These are phyloP conservation scores for Raja brachyura DNA, from an alignment of 2,113 vertebrate genomes.

Conservation along the genomic window DNA sequence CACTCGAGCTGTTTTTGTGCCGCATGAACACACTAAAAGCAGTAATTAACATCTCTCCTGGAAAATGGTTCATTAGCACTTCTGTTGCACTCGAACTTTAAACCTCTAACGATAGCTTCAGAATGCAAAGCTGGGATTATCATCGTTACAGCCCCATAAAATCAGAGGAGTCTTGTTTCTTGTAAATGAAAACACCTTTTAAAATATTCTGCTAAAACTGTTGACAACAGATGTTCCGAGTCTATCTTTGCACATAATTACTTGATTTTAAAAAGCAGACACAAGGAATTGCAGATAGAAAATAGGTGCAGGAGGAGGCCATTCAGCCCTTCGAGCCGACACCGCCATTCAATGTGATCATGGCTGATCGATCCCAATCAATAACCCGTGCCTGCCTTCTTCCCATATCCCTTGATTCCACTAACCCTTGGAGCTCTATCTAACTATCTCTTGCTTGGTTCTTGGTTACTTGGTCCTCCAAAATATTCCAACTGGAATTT, in stretches of 20 bases:
- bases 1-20: too few species aligned
- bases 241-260: not conserved
- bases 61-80: not conserved
- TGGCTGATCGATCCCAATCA: too few species aligned
- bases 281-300: too few species aligned
- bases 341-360: too few species aligned
- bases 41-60: not conserved
- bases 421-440: too few species aligned
- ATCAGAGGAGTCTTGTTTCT: not conserved
- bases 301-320: too few species aligned
- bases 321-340: too few species aligned
- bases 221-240: not conserved
- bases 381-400: too few species aligned
- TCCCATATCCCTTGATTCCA: too few species aligned
- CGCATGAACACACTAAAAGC: not conserved
- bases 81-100: not conserved
- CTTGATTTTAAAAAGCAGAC: not conserved
- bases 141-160: not conserved
- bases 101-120: not conserved
- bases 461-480: too few species aligned
- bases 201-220: not conserved
- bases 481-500: too few species aligned
- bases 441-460: too few species aligned
- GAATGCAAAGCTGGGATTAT: not conserved
- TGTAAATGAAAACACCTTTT: not conserved